phyloP scores from a whole-genome alignment of 2,888 invertebrate genomes.

The Apamea monoglypha region DNA sequence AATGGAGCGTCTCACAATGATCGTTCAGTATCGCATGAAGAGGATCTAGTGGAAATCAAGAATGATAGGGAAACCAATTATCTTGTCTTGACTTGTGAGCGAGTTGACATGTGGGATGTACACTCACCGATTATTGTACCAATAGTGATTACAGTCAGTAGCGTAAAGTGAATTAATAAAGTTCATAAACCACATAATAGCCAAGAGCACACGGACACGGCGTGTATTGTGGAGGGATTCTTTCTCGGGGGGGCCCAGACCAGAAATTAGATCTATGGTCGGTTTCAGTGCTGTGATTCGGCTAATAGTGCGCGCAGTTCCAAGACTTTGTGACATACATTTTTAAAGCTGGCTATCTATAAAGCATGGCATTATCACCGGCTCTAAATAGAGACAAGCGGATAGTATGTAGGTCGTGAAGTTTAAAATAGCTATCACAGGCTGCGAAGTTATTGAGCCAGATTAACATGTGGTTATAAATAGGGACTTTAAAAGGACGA shows the following conservation, averaged over 20 bases:
- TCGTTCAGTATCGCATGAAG: neutral
- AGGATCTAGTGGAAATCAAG: neutral
- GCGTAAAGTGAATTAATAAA: no score
- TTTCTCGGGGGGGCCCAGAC: neutral
- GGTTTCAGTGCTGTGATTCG: neutral
- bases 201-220: neutral
- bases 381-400: conserved; percentile 35
- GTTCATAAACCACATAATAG: no score
- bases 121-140: neutral
- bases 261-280: neutral
- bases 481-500: conserved; percentile 17
- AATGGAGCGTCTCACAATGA: neutral
- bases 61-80: conserved; percentile 13
- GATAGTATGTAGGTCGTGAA: conserved; percentile 47
- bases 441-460: neutral
- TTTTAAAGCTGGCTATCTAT: conserved; percentile 3
- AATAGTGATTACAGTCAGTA: neutral
- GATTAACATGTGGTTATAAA: conserved; percentile 2
- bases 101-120: neutral
- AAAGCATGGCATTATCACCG: conserved; percentile 26
- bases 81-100: neutral
- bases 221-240: no score
- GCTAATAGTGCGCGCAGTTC: neutral
- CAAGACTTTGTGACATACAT: conserved; percentile 17
- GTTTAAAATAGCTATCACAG: conserved; percentile 19